A percentile compares a stretch with the other conserved stretches of the same genome.
Conservation (phyloP, 2,113 vertebrate genomes). For the Globicephala melas region DNA sequence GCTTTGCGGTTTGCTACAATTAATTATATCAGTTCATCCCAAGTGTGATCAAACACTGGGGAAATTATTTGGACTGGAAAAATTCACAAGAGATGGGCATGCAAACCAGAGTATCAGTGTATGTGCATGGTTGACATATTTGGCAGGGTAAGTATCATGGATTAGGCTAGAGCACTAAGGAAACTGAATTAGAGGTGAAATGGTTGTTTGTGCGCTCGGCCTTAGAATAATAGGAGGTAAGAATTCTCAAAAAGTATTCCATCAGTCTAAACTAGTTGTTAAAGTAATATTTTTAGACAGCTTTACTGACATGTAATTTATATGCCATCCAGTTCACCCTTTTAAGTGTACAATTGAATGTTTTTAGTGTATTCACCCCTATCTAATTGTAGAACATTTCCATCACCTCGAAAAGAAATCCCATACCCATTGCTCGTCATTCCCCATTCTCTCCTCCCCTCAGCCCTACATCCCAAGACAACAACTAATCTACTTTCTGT, state of each 20-base stretch:
- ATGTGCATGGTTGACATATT: not conserved
- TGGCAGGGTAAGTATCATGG: not conserved
- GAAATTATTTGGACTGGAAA: slow-evolving; percentile 5
- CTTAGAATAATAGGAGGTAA: not conserved
- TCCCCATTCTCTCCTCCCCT: too few species aligned
- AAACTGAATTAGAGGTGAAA: not conserved
- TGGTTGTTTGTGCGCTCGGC: not conserved
- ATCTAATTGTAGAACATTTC: slow-evolving; percentile 24
- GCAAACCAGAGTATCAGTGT: not conserved
- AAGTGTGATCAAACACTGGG: not conserved
- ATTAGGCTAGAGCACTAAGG: not conserved
- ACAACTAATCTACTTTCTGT: not conserved
- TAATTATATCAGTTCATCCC: not conserved
- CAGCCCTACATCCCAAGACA: not conserved
- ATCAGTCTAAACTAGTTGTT: not conserved
- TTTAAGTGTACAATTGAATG: not conserved
- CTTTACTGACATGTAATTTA: not conserved
- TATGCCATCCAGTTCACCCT: not conserved
- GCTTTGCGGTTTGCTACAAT: not conserved
- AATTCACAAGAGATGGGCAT: not conserved
- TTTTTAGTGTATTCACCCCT: not conserved
- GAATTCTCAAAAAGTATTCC: not conserved
- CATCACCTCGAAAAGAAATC: not conserved
- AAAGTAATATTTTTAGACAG: not conserved
- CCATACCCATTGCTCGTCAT: not conserved